Base-by-base conservation (phyloP, 2,113 vertebrate species). In the Arizona elegans region DNA sequence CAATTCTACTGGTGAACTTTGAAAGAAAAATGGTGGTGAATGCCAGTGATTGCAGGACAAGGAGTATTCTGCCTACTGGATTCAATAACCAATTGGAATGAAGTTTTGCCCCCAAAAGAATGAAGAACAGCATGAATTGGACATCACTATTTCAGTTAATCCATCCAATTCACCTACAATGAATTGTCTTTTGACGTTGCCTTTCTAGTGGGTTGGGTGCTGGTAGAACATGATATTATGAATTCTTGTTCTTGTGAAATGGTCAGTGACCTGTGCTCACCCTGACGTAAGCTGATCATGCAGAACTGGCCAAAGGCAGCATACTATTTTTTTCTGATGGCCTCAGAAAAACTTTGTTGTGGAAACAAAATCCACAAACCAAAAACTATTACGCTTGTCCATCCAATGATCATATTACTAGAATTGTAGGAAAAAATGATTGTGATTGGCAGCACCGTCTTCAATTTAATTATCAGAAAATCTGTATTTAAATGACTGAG, bases 401-500 rank as follows among this genome's bases (percentile, higher is more conserved):
- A 54, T 26, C 19, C 52, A 52, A 54, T 50, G 2, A n/a, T 53
- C 15, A 4, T 11, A 19, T 88, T 56, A 55, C 21, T 88, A 33
- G 11, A n/a, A 53, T 19, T 54, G 29, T 54, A 15, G 87, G 19
- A 8, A 17, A 17, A 33, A 56, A 33, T 38, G 12, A 17, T 33
- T 43, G n/a, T 88, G 54, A 88, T 88, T 55, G 23, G n/a, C 0
- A 33, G 12, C 11, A 11, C 54, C 19, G 3, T 58, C 10, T 56
- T 56, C 6, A 55, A 33, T 88, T 88, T 58, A 54, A 87, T 52
- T 88, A 15, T 17, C 47, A 88, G 86, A 5, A 3, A 0, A 85
- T 23, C 3, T 54, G 90, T 87, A 93, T 93, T 89, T 94, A 91
- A 21, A 93, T 91, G 94, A 89, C 12, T 56, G 26, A 90, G 91